These are phyloP conservation scores for Rostratula benghalensis DNA, from an alignment of 2,113 vertebrate genomes.

Conservation along the genomic window DNA sequence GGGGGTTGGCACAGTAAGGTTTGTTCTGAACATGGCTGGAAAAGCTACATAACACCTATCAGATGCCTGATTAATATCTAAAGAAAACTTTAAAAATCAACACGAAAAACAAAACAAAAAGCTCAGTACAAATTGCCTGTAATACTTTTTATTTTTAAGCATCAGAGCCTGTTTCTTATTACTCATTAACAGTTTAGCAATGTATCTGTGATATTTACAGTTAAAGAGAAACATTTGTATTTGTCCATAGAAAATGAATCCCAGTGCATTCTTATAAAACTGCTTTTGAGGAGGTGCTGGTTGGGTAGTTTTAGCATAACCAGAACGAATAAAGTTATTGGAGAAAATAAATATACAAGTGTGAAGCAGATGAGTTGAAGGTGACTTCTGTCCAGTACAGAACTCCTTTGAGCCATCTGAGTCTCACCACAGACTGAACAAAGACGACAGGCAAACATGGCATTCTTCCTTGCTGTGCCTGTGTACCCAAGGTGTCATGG, in stretches of 20 bases:
- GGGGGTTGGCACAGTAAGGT: neutral
- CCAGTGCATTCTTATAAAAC: neutral
- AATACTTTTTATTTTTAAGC: neutral
- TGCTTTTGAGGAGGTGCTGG: neutral
- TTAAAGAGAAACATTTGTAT: neutral
- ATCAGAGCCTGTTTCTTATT: neutral
- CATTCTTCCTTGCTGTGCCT: fast-evolving
- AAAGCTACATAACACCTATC: neutral
- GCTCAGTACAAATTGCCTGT: neutral
- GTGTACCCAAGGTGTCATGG: fast-evolving
- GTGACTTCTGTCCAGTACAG: neutral
- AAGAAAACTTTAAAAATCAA: neutral
- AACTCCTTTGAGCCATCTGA: neutral
- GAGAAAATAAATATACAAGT: neutral
- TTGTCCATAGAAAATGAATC: neutral
- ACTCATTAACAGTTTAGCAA: neutral
- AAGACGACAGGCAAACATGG: neutral
- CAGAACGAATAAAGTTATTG: neutral
- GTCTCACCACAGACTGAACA: neutral
- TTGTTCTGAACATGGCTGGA: neutral
- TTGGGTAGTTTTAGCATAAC: neutral
- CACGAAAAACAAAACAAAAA: neutral
- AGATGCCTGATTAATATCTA: neutral
- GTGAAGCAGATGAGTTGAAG: neutral
- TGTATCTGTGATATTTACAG: neutral